Percentiles rank a stretch among this genome's conserved stretches.
These are phyloP conservation scores for Phrynocephalus versicolor DNA, from an alignment of 2,113 vertebrate species.

Conservation along the genomic window DNA sequence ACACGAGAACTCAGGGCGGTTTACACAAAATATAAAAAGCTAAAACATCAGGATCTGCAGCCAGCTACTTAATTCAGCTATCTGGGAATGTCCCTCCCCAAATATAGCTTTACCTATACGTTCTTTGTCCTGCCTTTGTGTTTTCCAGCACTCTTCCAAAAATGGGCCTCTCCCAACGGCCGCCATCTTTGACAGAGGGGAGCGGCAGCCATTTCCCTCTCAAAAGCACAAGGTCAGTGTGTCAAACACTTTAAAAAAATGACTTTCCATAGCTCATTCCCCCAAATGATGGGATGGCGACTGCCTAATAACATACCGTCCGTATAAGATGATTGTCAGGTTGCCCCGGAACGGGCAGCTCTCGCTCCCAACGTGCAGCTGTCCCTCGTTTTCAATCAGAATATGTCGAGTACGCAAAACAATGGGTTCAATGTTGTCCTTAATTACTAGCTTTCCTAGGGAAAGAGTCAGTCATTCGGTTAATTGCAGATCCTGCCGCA, in stretches of 20 bases:
- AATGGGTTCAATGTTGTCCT: conserved; percentile 81
- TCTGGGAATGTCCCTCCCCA: neutral
- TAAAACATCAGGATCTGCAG: too few relatives aligned
- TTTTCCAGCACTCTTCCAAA: neutral
- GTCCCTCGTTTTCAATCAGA: conserved; percentile 86
- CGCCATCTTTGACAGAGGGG: neutral
- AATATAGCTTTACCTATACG: neutral
- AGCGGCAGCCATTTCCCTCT: neutral
- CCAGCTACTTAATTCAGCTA: too few relatives aligned
- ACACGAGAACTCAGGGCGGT: too few relatives aligned
- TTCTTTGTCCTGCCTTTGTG: neutral
- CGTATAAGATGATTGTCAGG: conserved; percentile 87
- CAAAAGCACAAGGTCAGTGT: neutral
- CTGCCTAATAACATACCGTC: conserved; percentile 79
- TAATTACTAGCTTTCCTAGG: conserved; percentile 91
- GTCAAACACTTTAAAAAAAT: neutral
- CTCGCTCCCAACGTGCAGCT: conserved; percentile 88
- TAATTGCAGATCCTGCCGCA: neutral
- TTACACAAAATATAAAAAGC: too few relatives aligned
- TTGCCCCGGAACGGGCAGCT: conserved; percentile 90
- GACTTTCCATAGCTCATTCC: neutral
- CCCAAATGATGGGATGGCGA: neutral
- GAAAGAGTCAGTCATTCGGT: neutral
- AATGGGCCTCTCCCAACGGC: neutral
- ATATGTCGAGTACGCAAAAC: conserved; percentile 86